Percentiles rank a stretch among this genome's conserved stretches.
phyloP scores from a whole-genome alignment of 1,140 invertebrate species.

The Apocrypta bakeri region DNA sequence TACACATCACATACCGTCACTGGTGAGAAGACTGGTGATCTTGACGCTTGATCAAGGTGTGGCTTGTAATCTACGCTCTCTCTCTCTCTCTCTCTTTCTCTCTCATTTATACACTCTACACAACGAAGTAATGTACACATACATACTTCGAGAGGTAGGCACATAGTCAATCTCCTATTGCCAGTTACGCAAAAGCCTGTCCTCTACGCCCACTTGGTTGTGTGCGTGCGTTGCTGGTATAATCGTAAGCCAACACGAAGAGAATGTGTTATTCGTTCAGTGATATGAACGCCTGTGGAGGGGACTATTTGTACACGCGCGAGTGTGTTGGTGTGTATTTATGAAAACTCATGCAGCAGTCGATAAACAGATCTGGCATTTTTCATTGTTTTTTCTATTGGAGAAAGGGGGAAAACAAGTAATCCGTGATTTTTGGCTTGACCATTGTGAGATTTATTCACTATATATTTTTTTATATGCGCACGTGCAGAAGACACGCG shows the following conservation, averaged over 20 bases:
- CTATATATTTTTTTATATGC: slow-evolving; percentile 60
- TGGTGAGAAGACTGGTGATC: background rate
- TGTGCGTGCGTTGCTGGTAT: slow-evolving; percentile 3
- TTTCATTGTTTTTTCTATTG: no score
- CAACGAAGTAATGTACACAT: background rate
- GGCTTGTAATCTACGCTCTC: background rate
- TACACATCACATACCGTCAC: no score
- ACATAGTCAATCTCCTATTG: slow-evolving; percentile 22
- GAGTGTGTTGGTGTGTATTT: background rate
- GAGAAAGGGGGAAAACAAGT: background rate
- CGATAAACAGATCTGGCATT: no score
- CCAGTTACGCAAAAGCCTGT: slow-evolving; percentile 60
- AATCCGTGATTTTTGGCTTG: slow-evolving; percentile 29
- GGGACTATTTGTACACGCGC: background rate
- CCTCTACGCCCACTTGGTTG: slow-evolving; percentile 51
- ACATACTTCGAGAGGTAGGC: no score
- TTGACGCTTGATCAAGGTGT: slow-evolving; percentile 24
- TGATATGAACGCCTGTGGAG: background rate
- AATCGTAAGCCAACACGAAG: slow-evolving; percentile 19
- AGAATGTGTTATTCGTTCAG: slow-evolving; percentile 1
- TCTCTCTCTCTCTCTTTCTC: background rate
- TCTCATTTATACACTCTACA: no score
- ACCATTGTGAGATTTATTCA: slow-evolving; percentile 57
- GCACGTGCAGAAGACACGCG: no score
- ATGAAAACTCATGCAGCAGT: no score